A percentile compares a stretch with the other conserved stretches of the same genome.
These are phyloP conservation scores for Spongia lamella DNA, from an alignment of 37 sponge, comb jelly and placozoan genomes.

Conservation along the genomic window DNA sequence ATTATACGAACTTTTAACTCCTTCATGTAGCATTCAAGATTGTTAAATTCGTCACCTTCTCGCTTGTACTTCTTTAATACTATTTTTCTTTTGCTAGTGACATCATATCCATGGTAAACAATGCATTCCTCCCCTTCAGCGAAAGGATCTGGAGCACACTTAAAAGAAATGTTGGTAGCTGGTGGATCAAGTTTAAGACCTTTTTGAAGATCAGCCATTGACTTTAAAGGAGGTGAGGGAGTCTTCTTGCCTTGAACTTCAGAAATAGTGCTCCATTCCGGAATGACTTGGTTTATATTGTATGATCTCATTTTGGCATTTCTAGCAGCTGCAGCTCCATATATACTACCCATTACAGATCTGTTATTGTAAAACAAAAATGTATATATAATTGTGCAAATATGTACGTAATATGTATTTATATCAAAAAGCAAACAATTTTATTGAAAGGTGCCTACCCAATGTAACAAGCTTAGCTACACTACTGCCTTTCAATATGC, in stretches of 20 bases:
- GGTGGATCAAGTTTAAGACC: constrained; percentile 1
- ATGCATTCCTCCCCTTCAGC: too few relatives aligned
- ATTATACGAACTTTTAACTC: constrained; percentile 46
- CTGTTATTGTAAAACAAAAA: constrained; percentile 25
- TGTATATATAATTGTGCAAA: too few relatives aligned
- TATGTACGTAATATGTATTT: too few relatives aligned
- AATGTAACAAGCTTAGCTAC: too few relatives aligned
- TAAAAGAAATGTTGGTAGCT: too few relatives aligned
- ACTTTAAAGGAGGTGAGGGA: constrained; percentile 15
- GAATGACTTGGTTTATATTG: constrained; percentile 23
- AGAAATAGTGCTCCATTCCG: constrained; percentile 38
- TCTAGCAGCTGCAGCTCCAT: constrained; percentile 24
- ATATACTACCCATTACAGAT: constrained; percentile 49
- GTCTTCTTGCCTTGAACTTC: constrained; percentile 41
- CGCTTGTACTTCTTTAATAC: constrained; percentile 56
- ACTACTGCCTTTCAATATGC: too few relatives aligned
- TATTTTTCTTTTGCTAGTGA: constrained; percentile 2
- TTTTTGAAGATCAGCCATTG: too few relatives aligned
- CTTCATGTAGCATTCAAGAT: too few relatives aligned
- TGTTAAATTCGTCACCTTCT: neutral
- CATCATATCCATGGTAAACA: too few relatives aligned
- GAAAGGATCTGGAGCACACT: too few relatives aligned
- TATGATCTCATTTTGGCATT: constrained; percentile 2
- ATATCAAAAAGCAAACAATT: too few relatives aligned
- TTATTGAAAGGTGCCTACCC: too few relatives aligned